Evolutionary conservation across 2,888 invertebrate genomes (phyloP).

Genomic region (Camponotus fellah): DNA sequence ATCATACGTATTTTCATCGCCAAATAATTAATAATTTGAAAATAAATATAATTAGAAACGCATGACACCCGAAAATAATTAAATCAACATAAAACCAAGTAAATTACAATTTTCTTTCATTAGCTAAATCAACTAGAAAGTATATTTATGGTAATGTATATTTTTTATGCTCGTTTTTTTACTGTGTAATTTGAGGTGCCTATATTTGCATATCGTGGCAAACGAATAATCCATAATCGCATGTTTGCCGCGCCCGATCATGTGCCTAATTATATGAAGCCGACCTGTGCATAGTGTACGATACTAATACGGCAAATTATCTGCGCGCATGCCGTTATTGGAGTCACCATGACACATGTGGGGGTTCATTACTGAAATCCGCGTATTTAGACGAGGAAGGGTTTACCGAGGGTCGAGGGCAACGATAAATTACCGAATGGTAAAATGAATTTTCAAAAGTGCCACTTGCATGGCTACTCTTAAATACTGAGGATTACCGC

Average conservation of each 20-base stretch:
- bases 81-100: background rate
- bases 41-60: constrained; percentile 4
- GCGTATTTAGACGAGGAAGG: constrained; percentile 9
- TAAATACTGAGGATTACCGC: constrained; percentile 26
- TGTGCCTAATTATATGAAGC: constrained; percentile 52
- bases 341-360: constrained; percentile 40
- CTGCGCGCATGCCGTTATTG: constrained; percentile 43
- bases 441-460: constrained; percentile 31
- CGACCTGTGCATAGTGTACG: constrained; percentile 25
- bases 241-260: constrained; percentile 33
- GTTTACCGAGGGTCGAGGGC: constrained; percentile 7
- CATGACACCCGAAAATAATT: background rate
- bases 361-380: constrained; percentile 35
- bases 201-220: constrained; percentile 10
- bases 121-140: no score
- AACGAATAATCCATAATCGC: constrained; percentile 48
- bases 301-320: constrained; percentile 48
- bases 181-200: background rate
- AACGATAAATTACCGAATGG: constrained; percentile 29
- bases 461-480: constrained; percentile 54
- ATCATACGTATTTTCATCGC: background rate
- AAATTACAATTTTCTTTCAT: background rate
- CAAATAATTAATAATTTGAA: background rate
- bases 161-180: background rate
- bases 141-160: background rate